phyloP scores from a whole-genome alignment of 2,113 vertebrate species.

The Fulica atra region DNA sequence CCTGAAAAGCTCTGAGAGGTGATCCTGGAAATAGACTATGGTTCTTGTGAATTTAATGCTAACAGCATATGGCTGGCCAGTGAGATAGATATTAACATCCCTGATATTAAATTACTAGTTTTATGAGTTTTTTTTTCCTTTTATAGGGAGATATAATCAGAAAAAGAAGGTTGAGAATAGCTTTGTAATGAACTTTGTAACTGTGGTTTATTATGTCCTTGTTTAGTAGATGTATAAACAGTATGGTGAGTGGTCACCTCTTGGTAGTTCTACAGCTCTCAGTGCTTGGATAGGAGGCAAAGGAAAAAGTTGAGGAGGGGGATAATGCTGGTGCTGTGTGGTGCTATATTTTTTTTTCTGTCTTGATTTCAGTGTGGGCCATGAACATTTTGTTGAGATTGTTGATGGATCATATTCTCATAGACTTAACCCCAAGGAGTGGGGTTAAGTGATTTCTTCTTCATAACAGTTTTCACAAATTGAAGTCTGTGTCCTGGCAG shows the following conservation, averaged over 20 bases:
- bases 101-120: not conserved
- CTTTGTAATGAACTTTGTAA: not conserved
- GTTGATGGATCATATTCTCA: not conserved
- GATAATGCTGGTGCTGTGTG: not conserved
- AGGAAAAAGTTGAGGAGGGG: not conserved
- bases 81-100: not conserved
- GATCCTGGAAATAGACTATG: not conserved
- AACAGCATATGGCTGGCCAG: not conserved
- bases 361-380: not conserved
- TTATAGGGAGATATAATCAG: not conserved
- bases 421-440: not conserved
- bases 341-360: not conserved
- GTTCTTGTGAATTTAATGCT: not conserved
- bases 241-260: not conserved
- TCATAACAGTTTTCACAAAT: not conserved
- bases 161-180: not conserved
- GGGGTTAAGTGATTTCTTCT: not conserved
- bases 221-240: not conserved
- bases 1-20: not conserved
- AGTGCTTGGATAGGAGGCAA: not conserved
- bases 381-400: not conserved
- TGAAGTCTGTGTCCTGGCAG: not conserved
- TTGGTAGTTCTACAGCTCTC: not conserved
- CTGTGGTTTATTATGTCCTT: not conserved
- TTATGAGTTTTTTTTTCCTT: not conserved